Conservation (phyloP, 2,797 vertebrate genomes). For the Parauchenoglanis ngamensis region DNA sequence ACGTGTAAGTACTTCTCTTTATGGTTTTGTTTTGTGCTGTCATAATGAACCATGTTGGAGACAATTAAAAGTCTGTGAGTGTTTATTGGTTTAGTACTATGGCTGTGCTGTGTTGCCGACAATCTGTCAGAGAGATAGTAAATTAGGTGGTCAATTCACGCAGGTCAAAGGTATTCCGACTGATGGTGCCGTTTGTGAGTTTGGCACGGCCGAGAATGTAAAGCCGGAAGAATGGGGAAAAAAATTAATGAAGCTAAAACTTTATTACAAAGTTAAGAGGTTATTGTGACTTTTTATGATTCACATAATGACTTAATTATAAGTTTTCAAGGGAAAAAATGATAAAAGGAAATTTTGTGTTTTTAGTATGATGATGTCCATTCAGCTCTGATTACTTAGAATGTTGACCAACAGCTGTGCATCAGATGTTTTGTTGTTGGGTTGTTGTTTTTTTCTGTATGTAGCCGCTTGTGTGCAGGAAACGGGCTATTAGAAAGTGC, state of each 20-base stretch:
- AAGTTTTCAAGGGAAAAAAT: not conserved
- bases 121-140: not conserved
- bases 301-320: not conserved
- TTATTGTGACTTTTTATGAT: not conserved
- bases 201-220: not conserved
- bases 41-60: not conserved
- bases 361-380: not conserved
- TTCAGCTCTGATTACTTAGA: not conserved
- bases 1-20: slow-evolving; percentile 70
- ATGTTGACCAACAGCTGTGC: slow-evolving; percentile 24
- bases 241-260: not conserved
- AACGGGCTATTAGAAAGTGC: slow-evolving; percentile 41
- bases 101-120: not conserved
- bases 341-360: not conserved
- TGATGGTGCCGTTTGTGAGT: not conserved
- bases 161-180: not conserved
- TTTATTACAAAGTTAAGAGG: not conserved
- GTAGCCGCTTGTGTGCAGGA: slow-evolving; percentile 20
- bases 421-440: slow-evolving; percentile 10
- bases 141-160: not conserved
- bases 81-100: not conserved
- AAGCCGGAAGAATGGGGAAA: not conserved
- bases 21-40: not conserved
- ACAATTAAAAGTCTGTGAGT: not conserved
- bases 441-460: slow-evolving; percentile 3